Evolutionary conservation across 2,888 invertebrate genomes (phyloP), one percentile per base, ranked within the genome.

Genomic region (Frankliniella intonsa): DNA sequence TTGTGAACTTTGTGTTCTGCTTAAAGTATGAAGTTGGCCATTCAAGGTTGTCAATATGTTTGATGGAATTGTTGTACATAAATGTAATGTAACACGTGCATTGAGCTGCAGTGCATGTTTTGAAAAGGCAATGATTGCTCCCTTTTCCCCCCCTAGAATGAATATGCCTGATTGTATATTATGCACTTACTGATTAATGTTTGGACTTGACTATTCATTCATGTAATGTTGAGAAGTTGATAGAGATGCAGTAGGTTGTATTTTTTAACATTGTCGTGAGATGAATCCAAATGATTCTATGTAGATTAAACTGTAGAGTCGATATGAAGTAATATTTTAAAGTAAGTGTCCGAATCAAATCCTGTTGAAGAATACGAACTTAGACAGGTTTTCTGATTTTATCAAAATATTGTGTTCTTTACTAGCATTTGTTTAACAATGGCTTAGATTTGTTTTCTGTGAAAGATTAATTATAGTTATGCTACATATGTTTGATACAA

Each of bases 391-490:
- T 76, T 76, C 25, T 76, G 69, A 76, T 76, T 76, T 76, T 76
- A 76, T 76, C 69, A 76, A 22, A 55, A 55, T 38, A 38, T 62
- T 82, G 81, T 81, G 82, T 82, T 82, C 80, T 82, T 80, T 82
- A 82, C 81, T 81, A 82, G 81, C 82, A 81, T 82, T 79, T 80
- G 25, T 80, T 79, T 82, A 82, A 82, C 82, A 81, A 38, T 82
- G 82, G 81, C 80, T 80, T 82, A 81, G 82, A 81, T 27, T 81
- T 81, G 38, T 81, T 81, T 76, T 81, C 81, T 51, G 50, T 83
- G 69, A 76, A 76, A 76, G 25, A 76, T 76, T 76, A 76, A 76
- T 76, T 22, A 76, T 25, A 10, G 22, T 9, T 76, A 76, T 25
- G 69, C 69, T 76, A 76, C 69, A 55, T n/a, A n/a, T 55, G 69